Conservation (phyloP, 2,888 invertebrate species). For the Spisula subtruncata region DNA sequence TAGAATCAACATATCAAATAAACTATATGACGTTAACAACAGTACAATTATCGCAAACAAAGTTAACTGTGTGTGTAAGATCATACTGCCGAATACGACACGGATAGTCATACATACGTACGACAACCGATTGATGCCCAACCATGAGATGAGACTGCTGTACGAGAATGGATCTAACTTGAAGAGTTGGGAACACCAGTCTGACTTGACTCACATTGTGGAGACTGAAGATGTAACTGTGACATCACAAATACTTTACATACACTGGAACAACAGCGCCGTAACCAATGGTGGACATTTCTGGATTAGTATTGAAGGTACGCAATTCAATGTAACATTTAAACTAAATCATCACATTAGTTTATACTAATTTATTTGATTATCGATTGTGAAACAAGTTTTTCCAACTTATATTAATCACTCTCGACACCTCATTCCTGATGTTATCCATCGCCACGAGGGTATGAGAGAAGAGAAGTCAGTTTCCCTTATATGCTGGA, state of each 20-base stretch:
- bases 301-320: slow-evolving; percentile 8
- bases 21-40: neutral
- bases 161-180: neutral
- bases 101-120: neutral
- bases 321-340: neutral
- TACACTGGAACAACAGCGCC: neutral
- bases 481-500: too few relatives aligned
- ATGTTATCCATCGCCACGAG: too few relatives aligned
- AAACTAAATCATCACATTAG: too few relatives aligned
- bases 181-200: neutral
- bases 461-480: too few relatives aligned
- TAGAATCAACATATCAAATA: neutral
- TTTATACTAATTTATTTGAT: too few relatives aligned
- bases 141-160: neutral
- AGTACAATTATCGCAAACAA: neutral
- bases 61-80: neutral
- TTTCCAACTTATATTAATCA: too few relatives aligned
- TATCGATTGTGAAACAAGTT: too few relatives aligned
- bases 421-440: too few relatives aligned
- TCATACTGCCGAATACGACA: neutral
- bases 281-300: neutral
- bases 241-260: neutral
- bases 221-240: neutral
- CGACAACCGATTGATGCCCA: neutral
- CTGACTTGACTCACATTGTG: neutral